Conservation (phyloP, 2,888 invertebrate species). For the Trachelus troglodyta region DNA sequence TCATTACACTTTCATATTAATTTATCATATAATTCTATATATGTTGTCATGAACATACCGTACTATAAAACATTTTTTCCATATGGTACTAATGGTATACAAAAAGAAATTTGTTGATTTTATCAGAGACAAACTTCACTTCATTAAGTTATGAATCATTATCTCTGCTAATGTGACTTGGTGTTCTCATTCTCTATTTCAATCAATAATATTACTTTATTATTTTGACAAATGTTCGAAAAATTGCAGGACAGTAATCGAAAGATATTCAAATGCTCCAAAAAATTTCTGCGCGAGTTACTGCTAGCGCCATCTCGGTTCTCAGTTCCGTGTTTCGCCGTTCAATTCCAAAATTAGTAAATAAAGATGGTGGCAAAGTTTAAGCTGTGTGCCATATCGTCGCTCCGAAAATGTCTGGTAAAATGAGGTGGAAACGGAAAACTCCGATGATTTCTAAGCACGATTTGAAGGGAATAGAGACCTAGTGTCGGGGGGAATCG, state of each 20-base stretch:
- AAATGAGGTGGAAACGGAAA: slow-evolving; percentile 54
- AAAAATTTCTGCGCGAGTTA: not conserved
- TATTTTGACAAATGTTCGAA: not conserved
- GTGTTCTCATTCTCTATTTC: not conserved
- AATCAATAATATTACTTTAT: not conserved
- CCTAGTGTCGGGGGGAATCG: slow-evolving; percentile 26
- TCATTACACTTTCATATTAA: not conserved
- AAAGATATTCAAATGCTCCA: not conserved
- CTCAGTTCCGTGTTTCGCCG: slow-evolving; percentile 13
- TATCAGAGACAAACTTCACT: not conserved
- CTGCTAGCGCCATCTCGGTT: not conserved
- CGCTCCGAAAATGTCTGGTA: slow-evolving; percentile 50
- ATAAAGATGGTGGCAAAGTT: slow-evolving; percentile 62
- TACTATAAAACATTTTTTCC: too few relatives aligned
- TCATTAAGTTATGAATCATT: not conserved
- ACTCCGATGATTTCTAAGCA: slow-evolving; percentile 30
- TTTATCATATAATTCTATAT: not conserved
- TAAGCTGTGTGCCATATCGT: slow-evolving; percentile 54
- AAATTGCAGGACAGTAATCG: not conserved
- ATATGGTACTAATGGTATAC: too few relatives aligned
- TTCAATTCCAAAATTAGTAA: slow-evolving; percentile 63
- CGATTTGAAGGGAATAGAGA: slow-evolving; percentile 29
- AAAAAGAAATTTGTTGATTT: too few relatives aligned
- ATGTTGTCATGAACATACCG: too few relatives aligned
- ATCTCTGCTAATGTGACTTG: not conserved